A percentile compares a stretch with the other conserved stretches of the same genome.
Conservation (phyloP, 2,113 vertebrate genomes). For the Heloderma charlesbogerti region DNA sequence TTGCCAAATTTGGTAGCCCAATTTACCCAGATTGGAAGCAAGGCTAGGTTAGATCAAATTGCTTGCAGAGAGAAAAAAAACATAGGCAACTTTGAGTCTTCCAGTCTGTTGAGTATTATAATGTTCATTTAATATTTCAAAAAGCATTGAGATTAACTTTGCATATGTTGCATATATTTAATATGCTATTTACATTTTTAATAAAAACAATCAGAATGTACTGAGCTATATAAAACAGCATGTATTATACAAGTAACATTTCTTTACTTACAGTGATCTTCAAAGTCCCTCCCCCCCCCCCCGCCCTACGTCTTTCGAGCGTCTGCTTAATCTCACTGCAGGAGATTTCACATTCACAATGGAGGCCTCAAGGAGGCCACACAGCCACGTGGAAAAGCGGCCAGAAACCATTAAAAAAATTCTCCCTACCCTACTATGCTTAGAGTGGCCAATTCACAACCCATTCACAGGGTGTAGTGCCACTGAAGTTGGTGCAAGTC, state of each 20-base stretch:
- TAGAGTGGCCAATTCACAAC: not conserved
- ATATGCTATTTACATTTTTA: conserved; percentile 56
- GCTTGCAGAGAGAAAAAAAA: not conserved
- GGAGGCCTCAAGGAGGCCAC: not conserved
- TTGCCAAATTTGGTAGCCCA: conserved; percentile 5
- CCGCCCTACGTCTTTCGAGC: not conserved
- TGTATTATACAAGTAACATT: conserved; percentile 29
- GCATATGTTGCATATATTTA: conserved; percentile 35
- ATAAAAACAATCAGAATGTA: conserved; percentile 27
- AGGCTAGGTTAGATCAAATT: not conserved
- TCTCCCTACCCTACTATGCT: not conserved
- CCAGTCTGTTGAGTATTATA: conserved; percentile 29
- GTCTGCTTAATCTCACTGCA: conserved; percentile 10
- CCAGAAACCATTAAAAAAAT: not conserved
- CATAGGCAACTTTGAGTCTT: conserved; percentile 28
- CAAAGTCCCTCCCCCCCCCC: not conserved
- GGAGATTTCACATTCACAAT: conserved; percentile 31
- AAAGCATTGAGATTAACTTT: conserved; percentile 33
- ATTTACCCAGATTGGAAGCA: conserved; percentile 26
- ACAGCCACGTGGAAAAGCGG: not conserved
- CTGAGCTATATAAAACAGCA: conserved; percentile 54
- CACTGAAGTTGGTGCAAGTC: not conserved
- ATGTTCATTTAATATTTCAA: conserved; percentile 44
- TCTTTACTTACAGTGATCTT: conserved; percentile 19
- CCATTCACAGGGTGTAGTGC: not conserved